These are phyloP conservation scores for Hydrocynus forskahlii DNA, from an alignment of 2,797 vertebrate genomes.

Conservation along the genomic window DNA sequence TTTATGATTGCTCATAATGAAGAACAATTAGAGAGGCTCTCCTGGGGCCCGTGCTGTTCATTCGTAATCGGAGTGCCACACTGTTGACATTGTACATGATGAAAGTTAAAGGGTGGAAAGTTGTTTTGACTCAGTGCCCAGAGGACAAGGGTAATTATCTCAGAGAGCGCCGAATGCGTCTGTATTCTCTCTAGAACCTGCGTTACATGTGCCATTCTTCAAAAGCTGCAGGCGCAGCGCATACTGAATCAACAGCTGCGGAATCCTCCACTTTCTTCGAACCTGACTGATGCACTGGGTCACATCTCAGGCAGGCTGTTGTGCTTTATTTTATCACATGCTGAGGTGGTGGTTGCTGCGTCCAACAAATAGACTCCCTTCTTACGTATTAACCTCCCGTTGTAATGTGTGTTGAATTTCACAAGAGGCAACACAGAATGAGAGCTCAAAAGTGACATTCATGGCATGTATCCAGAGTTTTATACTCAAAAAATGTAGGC, in stretches of 20 bases:
- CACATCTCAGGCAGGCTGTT: neutral
- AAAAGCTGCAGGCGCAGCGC: slow-evolving; percentile 7
- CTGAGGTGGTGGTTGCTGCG: neutral
- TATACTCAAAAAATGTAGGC: neutral
- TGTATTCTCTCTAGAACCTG: slow-evolving; percentile 44
- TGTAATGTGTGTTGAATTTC: too few relatives aligned
- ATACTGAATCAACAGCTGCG: slow-evolving; percentile 6
- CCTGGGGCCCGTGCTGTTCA: slow-evolving; percentile 35
- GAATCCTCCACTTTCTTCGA: slow-evolving; percentile 1
- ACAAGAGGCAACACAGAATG: neutral
- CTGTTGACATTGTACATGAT: slow-evolving; percentile 47
- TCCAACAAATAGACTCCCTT: neutral
- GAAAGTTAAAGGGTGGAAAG: slow-evolving; percentile 53
- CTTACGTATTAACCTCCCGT: too few relatives aligned
- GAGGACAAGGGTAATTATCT: slow-evolving; percentile 52
- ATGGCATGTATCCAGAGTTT: neutral
- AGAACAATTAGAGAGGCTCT: slow-evolving; percentile 36
- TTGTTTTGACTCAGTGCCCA: slow-evolving; percentile 45
- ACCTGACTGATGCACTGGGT: neutral
- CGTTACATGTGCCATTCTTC: slow-evolving; percentile 24
- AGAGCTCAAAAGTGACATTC: neutral
- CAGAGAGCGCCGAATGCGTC: slow-evolving; percentile 22
- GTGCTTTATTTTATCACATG: neutral
- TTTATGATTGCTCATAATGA: slow-evolving; percentile 41
- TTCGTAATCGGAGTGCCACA: slow-evolving; percentile 41